phyloP scores from a whole-genome alignment of 2,888 invertebrate genomes.

The Meliscaeva auricollis region DNA sequence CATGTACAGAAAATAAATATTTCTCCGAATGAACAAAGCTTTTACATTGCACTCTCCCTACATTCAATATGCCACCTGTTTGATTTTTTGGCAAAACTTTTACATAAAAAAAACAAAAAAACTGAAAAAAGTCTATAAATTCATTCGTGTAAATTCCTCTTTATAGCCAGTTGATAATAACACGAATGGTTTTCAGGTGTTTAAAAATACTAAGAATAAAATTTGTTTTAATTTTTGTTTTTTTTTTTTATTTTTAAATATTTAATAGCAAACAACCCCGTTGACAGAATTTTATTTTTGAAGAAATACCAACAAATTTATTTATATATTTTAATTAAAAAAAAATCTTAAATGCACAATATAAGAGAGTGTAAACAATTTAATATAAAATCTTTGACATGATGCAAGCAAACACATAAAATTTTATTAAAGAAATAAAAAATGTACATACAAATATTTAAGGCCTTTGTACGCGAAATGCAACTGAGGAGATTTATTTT shows the following conservation, averaged over 20 bases:
- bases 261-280: conserved; percentile 1
- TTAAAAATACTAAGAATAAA: background rate
- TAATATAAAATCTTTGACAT: background rate
- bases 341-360: conserved; percentile 21
- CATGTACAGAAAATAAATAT: too few species aligned
- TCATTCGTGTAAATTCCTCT: conserved; percentile 1
- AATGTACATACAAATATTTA: conserved; percentile 6
- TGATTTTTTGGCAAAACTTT: conserved; percentile 22
- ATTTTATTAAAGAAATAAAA: background rate
- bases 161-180: conserved; percentile 9
- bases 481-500: background rate
- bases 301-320: background rate
- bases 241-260: background rate
- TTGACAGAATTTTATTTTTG: conserved; percentile 12
- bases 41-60: background rate
- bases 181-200: conserved; percentile 8
- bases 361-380: conserved; percentile 27
- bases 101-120: background rate
- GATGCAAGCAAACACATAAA: background rate
- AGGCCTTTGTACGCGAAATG: conserved; percentile 1
- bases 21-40: too few species aligned
- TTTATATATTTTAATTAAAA: background rate
- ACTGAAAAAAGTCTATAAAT: background rate
- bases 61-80: conserved; percentile 17
- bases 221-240: background rate